Base-by-base conservation (phyloP, 2,888 invertebrate genomes). In the Agonum fuliginosum region DNA sequence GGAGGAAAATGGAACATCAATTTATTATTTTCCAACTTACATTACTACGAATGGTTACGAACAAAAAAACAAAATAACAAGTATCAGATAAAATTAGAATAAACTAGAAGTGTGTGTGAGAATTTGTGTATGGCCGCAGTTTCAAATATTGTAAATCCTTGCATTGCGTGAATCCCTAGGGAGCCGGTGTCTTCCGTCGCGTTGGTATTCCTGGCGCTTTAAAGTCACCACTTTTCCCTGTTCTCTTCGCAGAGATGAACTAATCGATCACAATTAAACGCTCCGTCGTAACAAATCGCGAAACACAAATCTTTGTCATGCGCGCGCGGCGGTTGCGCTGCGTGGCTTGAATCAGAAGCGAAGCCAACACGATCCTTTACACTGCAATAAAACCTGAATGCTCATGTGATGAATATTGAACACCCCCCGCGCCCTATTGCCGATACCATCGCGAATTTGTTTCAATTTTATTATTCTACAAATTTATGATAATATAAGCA, bases 191-290 rank as follows among this genome's bases (percentile, higher is more conserved):
- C n/a, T n/a, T n/a, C n/a, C 37, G 71, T 27, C 73, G 37, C 43
- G 70, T 72, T 73, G 58, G 73, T 73, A 73, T 73, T 62, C 62
- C 34, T 34, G 34, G 19, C 34, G 62, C 62, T 62, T 62, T 62
- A 62, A 17, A 48, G 48, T 48, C 17, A 37, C 37, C 37, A 37
- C n/a, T 10, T n/a, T 6, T 12, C 3, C 37, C 10, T 37, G 8
- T n/a, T 10, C 37, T 10, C 37, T 12, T 10, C 8, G 6, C 27
- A 27, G 27, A 27, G 27, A 75, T 78, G 79, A 76, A 79, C 78
- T 73, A 78, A 81, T 81, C 81, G 81, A 81, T 81, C 80, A 80
- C 81, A 81, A 81, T 81, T 81, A 81, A 80, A 80, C 67, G 37
- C 48, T 48, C 8, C 75, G 67, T 34, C 51, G 75, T 75, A 67